Evolutionary conservation across 1,140 invertebrate genomes (phyloP).

Genomic region (Magallana ariakensis): DNA sequence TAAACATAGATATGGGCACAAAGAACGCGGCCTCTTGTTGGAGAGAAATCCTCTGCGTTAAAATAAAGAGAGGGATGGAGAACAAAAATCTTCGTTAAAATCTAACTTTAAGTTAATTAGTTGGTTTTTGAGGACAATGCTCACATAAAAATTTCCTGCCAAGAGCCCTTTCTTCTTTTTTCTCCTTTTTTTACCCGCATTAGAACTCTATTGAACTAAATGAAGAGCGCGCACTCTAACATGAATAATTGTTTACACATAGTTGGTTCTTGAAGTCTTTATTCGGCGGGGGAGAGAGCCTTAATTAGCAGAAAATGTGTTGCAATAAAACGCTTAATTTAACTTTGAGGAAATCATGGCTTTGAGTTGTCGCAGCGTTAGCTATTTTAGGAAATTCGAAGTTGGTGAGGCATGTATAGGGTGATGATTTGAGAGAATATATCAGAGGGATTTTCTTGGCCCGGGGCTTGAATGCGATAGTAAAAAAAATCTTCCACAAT

Average conservation of each 20-base stretch:
- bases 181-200: neutral
- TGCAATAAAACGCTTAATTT: constrained; percentile 21
- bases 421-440: neutral
- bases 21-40: neutral
- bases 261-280: constrained; percentile 3
- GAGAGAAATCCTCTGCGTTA: neutral
- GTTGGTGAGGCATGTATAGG: neutral
- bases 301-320: constrained; percentile 16
- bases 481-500: neutral
- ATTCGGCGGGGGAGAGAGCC: constrained; percentile 23
- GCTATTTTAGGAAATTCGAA: constrained; percentile 20
- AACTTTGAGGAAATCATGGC: constrained; percentile 7
- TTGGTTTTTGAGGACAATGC: neutral
- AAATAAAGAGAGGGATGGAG: neutral
- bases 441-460: neutral
- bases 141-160: neutral
- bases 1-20: neutral
- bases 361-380: constrained; percentile 6
- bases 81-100: no score
- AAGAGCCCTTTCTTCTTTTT: neutral
- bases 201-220: constrained; percentile 18
- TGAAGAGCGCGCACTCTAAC: constrained; percentile 22
- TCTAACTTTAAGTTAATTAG: neutral
- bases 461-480: neutral
- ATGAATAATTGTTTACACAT: constrained; percentile 18